Percentiles rank a stretch among this genome's conserved stretches.
phyloP scores from a whole-genome alignment of 2,113 vertebrate species.

The Pandion haliaetus region DNA sequence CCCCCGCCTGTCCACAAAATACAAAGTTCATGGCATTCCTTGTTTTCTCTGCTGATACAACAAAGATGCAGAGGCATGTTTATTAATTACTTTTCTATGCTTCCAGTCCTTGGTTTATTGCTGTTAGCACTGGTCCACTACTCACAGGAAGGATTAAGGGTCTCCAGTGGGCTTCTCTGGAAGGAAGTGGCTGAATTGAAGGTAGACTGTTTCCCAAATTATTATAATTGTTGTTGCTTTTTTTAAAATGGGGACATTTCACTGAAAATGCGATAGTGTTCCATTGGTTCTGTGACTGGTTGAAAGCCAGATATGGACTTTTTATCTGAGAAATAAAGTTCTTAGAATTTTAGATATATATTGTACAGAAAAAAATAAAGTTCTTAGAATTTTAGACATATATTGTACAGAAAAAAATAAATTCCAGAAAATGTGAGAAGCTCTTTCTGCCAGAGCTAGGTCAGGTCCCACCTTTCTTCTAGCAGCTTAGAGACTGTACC shows the following conservation, averaged over 20 bases:
- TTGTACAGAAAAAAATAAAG: background rate
- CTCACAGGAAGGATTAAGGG: background rate
- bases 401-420: background rate
- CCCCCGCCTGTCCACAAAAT: background rate
- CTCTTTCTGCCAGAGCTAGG: background rate
- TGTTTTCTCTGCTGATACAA: background rate
- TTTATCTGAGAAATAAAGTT: background rate
- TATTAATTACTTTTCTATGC: background rate
- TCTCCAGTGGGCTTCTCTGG: background rate
- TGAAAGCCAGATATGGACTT: background rate
- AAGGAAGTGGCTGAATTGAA: background rate
- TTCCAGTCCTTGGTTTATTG: background rate
- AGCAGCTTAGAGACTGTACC: background rate
- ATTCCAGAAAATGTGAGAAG: background rate
- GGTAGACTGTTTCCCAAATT: background rate
- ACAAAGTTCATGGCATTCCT: background rate
- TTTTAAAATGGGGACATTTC: background rate
- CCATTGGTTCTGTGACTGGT: background rate
- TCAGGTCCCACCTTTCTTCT: background rate
- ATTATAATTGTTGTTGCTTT: background rate
- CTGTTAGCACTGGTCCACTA: background rate
- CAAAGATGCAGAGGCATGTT: background rate
- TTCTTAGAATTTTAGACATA: background rate
- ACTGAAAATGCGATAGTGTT: background rate
- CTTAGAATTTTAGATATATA: background rate